Conservation (phyloP, 2,888 invertebrate genomes). For the Graphium colonna region DNA sequence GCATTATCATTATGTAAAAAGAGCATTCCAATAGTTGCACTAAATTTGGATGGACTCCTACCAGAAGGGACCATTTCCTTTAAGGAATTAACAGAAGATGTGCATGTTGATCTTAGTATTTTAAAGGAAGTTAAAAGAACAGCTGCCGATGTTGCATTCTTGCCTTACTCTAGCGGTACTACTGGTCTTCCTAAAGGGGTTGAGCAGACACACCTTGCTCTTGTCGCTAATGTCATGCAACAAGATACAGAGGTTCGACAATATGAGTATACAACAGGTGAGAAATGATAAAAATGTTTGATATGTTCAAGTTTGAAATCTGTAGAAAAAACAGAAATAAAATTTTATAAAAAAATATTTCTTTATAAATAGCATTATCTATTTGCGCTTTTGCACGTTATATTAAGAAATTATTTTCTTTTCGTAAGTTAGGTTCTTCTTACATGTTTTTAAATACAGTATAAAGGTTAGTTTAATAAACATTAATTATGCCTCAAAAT, state of each 20-base stretch:
- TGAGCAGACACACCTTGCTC: slow-evolving; percentile 79
- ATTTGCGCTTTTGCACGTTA: too few relatives aligned
- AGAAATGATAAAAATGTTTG: too few relatives aligned
- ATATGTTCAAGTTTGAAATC: too few relatives aligned
- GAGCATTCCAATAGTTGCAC: slow-evolving; percentile 71
- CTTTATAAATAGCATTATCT: too few relatives aligned
- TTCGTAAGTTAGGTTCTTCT: too few relatives aligned
- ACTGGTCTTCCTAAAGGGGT: slow-evolving; percentile 91
- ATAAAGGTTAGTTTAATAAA: too few relatives aligned
- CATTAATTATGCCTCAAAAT: too few relatives aligned
- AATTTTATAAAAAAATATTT: too few relatives aligned
- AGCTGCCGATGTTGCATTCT: slow-evolving; percentile 79
- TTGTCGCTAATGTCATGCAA: slow-evolving; percentile 66
- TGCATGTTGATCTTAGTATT: slow-evolving; percentile 65
- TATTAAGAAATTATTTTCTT: too few relatives aligned
- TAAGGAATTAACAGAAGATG: slow-evolving; percentile 73
- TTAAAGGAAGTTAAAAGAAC: slow-evolving; percentile 54
- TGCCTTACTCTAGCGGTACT: slow-evolving; percentile 92
- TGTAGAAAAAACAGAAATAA: too few relatives aligned
- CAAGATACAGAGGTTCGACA: slow-evolving; percentile 39
- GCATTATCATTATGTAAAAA: slow-evolving; percentile 65
- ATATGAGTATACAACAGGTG: slow-evolving; percentile 54
- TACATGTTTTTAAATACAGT: too few relatives aligned
- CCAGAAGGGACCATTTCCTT: slow-evolving; percentile 80
- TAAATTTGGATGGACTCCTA: slow-evolving; percentile 36